Conservation (phyloP, 2,797 vertebrate species). For the Parotocinclus haroldoi region DNA sequence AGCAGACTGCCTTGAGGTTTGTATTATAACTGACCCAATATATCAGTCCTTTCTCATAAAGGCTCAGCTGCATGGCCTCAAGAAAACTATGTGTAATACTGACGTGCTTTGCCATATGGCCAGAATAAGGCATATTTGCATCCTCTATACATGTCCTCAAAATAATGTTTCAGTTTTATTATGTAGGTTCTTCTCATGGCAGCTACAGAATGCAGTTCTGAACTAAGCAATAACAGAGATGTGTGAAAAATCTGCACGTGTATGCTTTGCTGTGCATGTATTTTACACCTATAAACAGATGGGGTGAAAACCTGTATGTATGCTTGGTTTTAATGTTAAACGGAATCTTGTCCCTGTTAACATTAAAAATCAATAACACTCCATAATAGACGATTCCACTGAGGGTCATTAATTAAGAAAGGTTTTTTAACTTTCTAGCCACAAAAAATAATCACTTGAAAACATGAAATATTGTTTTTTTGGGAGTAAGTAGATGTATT, state of each 20-base stretch:
- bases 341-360: too few relatives aligned
- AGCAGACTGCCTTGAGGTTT: constrained; percentile 19
- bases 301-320: too few relatives aligned
- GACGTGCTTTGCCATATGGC: not conserved
- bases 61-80: constrained; percentile 5
- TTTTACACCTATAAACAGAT: not conserved
- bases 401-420: too few relatives aligned
- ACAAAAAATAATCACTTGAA: too few relatives aligned
- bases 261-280: not conserved
- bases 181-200: constrained; percentile 29
- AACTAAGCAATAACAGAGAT: constrained; percentile 16
- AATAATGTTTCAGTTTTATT: constrained; percentile 30
- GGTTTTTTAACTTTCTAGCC: too few relatives aligned
- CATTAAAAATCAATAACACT: too few relatives aligned
- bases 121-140: constrained; percentile 7
- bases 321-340: too few relatives aligned
- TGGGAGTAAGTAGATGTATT: too few relatives aligned
- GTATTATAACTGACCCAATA: constrained; percentile 4
- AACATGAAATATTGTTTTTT: too few relatives aligned
- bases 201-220: constrained; percentile 4
- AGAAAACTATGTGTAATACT: not conserved
- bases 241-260: not conserved
- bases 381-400: too few relatives aligned
- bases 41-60: constrained; percentile 11
- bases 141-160: constrained; percentile 12